A percentile compares a stretch with the other conserved stretches of the same genome.
These are phyloP conservation scores for Calvadosia cruxmelitensis DNA, from an alignment of 30 jellyfish, hydroid and myxozoan genomes.

Conservation along the genomic window DNA sequence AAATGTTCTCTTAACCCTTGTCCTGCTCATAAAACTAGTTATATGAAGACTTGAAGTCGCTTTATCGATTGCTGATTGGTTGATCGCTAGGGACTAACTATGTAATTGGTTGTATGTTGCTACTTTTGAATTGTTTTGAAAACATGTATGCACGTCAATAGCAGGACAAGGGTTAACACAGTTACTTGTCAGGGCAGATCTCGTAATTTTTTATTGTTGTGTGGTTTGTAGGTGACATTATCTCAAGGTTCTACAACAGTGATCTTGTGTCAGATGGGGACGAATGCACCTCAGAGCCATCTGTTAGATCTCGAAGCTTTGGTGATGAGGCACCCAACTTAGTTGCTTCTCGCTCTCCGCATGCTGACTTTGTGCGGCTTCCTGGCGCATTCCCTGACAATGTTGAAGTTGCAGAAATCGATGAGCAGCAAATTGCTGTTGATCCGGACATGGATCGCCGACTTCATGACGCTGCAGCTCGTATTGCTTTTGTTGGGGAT, in stretches of 20 bases:
- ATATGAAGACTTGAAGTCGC: too few relatives aligned
- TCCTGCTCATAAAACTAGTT: too few relatives aligned
- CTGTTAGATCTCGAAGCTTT: neutral
- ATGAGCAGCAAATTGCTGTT: neutral
- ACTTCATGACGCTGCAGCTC: conserved; percentile 3
- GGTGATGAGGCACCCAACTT: neutral
- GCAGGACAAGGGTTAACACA: too few relatives aligned
- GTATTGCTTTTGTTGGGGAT: conserved; percentile 13
- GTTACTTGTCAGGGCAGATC: conserved; percentile 1
- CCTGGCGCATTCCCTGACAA: neutral
- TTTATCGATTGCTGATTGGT: too few relatives aligned
- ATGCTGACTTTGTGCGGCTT: neutral
- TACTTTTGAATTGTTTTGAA: too few relatives aligned
- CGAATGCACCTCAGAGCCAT: neutral
- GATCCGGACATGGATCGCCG: conserved; percentile 1
- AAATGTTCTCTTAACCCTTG: too few relatives aligned
- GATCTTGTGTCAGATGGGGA: conserved; percentile 1
- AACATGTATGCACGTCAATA: too few relatives aligned
- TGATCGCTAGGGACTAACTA: too few relatives aligned
- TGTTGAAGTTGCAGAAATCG: neutral
- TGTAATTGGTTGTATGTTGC: too few relatives aligned
- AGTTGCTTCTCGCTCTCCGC: neutral
- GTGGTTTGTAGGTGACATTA: too few relatives aligned
- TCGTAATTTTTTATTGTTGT: too few relatives aligned
- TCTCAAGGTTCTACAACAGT: neutral